Evolutionary conservation across 2,113 vertebrate species (phyloP).

Genomic region (Sphaerodactylus townsendi): DNA sequence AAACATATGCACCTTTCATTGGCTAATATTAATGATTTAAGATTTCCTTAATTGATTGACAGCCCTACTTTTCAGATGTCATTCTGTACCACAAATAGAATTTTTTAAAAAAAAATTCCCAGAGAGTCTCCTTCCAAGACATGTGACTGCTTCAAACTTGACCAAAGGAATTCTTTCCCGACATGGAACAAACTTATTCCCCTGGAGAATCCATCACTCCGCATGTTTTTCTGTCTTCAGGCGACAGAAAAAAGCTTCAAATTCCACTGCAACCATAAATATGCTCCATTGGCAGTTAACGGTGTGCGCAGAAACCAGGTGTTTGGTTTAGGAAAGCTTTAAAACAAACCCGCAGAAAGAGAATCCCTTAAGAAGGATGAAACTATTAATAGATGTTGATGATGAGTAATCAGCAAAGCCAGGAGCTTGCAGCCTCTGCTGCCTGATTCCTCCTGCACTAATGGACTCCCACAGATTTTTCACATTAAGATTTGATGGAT

Average conservation of each 20-base stretch:
- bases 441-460: neutral
- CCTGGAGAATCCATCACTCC: neutral
- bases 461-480: neutral
- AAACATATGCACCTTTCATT: neutral
- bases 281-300: constrained; percentile 19
- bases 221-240: neutral
- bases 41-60: neutral
- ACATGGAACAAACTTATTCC: neutral
- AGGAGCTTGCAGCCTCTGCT: neutral
- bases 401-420: constrained; percentile 12
- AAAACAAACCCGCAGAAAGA: constrained; percentile 31
- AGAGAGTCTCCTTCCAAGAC: neutral
- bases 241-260: neutral
- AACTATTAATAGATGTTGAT: constrained; percentile 15
- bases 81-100: neutral
- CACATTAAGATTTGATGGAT: neutral
- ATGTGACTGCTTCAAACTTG: neutral
- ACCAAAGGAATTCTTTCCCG: constrained; percentile 11
- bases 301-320: neutral
- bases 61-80: neutral
- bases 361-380: constrained; percentile 18
- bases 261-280: constrained; percentile 2
- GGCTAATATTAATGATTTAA: neutral
- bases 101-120: neutral
- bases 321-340: constrained; percentile 35